These are phyloP conservation scores for Procambarus virginalis DNA, from an alignment of 1,140 invertebrate genomes.

Conservation along the genomic window DNA sequence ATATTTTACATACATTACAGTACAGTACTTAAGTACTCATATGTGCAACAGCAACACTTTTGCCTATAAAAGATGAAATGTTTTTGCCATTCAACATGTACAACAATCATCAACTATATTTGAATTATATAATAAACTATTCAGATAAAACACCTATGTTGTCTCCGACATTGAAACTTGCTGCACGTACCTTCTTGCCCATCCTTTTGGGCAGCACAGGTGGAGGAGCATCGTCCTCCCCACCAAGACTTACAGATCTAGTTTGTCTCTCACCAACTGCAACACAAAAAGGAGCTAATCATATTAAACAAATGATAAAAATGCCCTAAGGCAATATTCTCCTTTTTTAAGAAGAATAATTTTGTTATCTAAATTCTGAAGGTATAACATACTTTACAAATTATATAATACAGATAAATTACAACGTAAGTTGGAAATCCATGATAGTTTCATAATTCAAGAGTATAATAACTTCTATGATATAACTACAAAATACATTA, in stretches of 20 bases:
- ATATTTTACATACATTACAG: not conserved
- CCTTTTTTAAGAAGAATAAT: no score
- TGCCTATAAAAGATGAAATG: not conserved
- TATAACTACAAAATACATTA: not conserved
- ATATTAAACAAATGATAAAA: not conserved
- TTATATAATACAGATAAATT: no score
- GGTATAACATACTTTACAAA: no score
- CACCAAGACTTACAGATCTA: conserved; percentile 73
- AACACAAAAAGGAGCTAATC: conserved; percentile 58
- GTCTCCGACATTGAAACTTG: conserved; percentile 59
- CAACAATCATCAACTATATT: not conserved
- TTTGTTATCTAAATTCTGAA: no score
- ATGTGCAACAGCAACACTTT: not conserved
- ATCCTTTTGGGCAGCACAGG: conserved; percentile 79
- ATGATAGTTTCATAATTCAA: no score
- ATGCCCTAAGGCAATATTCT: not conserved
- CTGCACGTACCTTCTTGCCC: conserved; percentile 75
- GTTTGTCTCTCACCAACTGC: conserved; percentile 77
- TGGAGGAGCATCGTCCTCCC: conserved; percentile 74
- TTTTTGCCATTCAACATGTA: not conserved
- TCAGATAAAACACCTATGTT: conserved; percentile 44
- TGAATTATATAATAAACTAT: not conserved
- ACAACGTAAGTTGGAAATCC: no score
- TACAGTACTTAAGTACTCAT: not conserved
- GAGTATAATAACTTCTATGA: no score